These are phyloP conservation scores for Scelioninae gen. 1 DNA, from an alignment of 2,888 invertebrate genomes.

Conservation along the genomic window DNA sequence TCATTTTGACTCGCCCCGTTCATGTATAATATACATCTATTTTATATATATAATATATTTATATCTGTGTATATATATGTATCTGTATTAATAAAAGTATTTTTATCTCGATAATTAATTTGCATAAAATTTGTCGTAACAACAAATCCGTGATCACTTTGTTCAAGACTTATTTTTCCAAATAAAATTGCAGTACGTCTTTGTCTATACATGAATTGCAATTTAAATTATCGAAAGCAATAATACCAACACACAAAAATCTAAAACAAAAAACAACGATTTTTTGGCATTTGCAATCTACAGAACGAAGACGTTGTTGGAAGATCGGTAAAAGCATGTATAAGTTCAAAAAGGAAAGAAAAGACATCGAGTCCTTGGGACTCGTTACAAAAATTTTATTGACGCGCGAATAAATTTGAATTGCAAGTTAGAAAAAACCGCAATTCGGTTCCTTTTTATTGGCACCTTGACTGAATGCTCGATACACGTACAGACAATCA, in stretches of 20 bases:
- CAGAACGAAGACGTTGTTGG: too few species aligned
- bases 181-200: conserved; percentile 48
- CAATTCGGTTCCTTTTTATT: conserved; percentile 18
- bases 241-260: too few species aligned
- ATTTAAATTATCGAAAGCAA: too few species aligned
- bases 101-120: conserved; percentile 68
- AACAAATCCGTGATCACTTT: conserved; percentile 73
- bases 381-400: conserved; percentile 8
- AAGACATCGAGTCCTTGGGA: too few species aligned
- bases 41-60: conserved; percentile 68
- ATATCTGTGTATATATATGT: conserved; percentile 74
- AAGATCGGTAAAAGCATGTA: too few species aligned
- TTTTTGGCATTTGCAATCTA: too few species aligned
- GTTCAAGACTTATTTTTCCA: conserved; percentile 56
- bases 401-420: conserved; percentile 12
- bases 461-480: conserved; percentile 57
- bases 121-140: conserved; percentile 73
- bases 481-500: conserved; percentile 23
- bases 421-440: neutral
- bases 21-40: conserved; percentile 65
- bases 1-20: neutral
- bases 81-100: conserved; percentile 75
- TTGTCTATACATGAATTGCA: conserved; percentile 31
- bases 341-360: too few species aligned
- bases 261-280: too few species aligned